Evolutionary conservation across 2,113 vertebrate species (phyloP).

Genomic region (Kryptolebias marmoratus): DNA sequence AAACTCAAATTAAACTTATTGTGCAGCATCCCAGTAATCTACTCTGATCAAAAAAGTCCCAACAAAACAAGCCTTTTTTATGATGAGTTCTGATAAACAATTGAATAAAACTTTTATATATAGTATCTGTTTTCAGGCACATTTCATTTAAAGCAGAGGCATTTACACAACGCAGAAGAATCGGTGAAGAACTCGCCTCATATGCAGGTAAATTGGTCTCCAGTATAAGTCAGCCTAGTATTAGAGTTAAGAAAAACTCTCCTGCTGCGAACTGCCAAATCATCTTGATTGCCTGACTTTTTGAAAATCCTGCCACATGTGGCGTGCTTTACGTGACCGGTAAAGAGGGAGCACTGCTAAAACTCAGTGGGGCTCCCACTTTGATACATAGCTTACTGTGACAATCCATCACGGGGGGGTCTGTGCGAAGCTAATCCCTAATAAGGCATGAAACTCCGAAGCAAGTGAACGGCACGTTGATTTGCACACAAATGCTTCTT

Average conservation of each 20-base stretch:
- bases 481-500: constrained; percentile 57
- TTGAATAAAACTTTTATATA: too few relatives aligned
- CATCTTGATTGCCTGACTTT: constrained; percentile 71
- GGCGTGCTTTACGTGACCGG: constrained; percentile 55
- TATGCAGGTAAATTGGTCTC: not conserved
- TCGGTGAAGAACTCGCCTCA: constrained; percentile 35
- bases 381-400: constrained; percentile 81
- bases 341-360: constrained; percentile 68
- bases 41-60: too few relatives aligned
- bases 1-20: too few relatives aligned
- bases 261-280: constrained; percentile 75
- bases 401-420: constrained; percentile 74
- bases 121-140: not conserved
- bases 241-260: constrained; percentile 58
- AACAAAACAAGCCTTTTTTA: too few relatives aligned
- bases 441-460: constrained; percentile 71
- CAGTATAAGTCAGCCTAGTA: not conserved
- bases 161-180: constrained; percentile 60
- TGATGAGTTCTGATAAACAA: too few relatives aligned
- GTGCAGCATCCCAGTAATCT: too few relatives aligned
- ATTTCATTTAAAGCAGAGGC: constrained; percentile 64
- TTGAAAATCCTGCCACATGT: constrained; percentile 74
- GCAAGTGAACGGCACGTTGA: constrained; percentile 56
- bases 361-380: constrained; percentile 75
- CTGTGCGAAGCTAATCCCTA: constrained; percentile 80